Evolutionary conservation across 1,140 invertebrate genomes (phyloP).

Genomic region (Pogonomyrmex barbatus): DNA sequence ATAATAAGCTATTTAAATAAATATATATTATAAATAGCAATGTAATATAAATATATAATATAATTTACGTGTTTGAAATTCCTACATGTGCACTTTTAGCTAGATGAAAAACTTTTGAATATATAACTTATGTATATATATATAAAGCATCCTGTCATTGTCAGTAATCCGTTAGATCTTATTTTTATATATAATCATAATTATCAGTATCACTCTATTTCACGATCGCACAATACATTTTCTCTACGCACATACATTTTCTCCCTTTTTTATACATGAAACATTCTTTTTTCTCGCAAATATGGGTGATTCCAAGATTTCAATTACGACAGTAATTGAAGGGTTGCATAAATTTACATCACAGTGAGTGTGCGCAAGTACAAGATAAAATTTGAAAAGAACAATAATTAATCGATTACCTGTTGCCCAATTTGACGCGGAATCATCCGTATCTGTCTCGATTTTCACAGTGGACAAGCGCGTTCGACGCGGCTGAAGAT

Average conservation of each 20-base stretch:
- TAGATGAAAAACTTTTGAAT: conserved; percentile 7
- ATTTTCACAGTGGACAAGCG: conserved; percentile 12
- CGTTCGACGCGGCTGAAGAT: background rate
- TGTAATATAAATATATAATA: background rate
- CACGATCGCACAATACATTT: conserved; percentile 35
- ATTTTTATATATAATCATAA: conserved; percentile 27
- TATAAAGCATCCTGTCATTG: conserved; percentile 60
- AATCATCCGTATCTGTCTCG: conserved; percentile 25
- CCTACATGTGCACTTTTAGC: conserved; percentile 44
- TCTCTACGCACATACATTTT: conserved; percentile 49
- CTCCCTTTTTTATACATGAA: conserved; percentile 14
- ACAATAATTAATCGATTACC: background rate
- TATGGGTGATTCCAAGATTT: background rate
- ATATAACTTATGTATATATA: conserved; percentile 35
- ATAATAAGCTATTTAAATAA: background rate
- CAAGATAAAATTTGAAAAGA: background rate
- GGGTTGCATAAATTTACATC: background rate
- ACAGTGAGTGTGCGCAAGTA: background rate
- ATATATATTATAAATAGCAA: conserved; percentile 10
- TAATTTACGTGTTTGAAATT: conserved; percentile 13
- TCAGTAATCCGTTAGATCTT: conserved; percentile 43
- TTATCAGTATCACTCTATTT: conserved; percentile 30
- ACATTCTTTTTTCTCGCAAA: background rate
- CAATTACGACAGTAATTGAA: background rate
- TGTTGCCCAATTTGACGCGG: conserved; percentile 25